These are phyloP conservation scores for Abrostola triplasia DNA, from an alignment of 2,888 invertebrate species.

Conservation along the genomic window DNA sequence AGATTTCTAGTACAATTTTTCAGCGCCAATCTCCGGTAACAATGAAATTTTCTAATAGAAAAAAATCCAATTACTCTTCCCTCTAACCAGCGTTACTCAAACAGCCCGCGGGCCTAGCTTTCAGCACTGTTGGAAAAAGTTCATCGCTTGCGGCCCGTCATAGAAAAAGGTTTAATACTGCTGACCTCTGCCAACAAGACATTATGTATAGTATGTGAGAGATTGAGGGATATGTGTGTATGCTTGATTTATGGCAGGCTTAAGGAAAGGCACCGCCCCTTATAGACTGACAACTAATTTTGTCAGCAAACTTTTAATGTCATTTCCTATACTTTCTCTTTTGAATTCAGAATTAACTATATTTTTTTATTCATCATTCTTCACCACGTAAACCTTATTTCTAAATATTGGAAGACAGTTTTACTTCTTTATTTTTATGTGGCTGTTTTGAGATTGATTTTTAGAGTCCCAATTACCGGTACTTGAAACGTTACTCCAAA, in stretches of 20 bases:
- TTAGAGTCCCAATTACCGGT: too few relatives aligned
- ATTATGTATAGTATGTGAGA: not conserved
- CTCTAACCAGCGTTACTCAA: not conserved
- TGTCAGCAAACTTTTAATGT: too few relatives aligned
- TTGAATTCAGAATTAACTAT: too few relatives aligned
- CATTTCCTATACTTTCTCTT: too few relatives aligned
- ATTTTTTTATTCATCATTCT: too few relatives aligned
- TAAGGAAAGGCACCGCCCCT: not conserved
- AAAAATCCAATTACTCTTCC: not conserved
- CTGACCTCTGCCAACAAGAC: not conserved
- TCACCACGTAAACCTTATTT: too few relatives aligned
- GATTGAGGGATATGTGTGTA: not conserved
- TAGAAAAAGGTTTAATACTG: conserved; percentile 2
- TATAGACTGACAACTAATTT: too few relatives aligned
- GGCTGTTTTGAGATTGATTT: too few relatives aligned
- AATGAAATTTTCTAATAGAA: conserved; percentile 1
- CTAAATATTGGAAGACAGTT: too few relatives aligned
- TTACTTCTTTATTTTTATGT: too few relatives aligned
- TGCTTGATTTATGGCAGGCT: not conserved
- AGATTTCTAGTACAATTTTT: not conserved
- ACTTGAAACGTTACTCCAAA: too few relatives aligned
- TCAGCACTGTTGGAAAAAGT: not conserved
- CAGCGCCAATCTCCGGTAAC: not conserved
- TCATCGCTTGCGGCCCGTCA: not conserved
- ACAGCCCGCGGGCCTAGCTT: not conserved